These are phyloP conservation scores for Drymodes brunneopygia DNA, from an alignment of 2,113 vertebrate species.

Conservation along the genomic window DNA sequence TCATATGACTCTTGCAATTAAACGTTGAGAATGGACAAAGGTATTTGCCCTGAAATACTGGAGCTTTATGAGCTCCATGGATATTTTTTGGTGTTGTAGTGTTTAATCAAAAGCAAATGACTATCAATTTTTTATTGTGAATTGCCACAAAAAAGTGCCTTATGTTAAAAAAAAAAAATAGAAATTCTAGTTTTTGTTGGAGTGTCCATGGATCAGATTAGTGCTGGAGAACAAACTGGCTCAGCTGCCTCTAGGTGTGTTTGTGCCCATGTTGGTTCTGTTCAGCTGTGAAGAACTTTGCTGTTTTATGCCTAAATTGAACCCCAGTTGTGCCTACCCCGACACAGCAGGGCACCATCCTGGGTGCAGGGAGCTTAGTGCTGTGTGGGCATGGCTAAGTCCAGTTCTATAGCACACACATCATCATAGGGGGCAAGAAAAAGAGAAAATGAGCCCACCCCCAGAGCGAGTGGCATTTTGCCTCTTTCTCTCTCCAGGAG, in stretches of 20 bases:
- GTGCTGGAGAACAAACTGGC: not conserved
- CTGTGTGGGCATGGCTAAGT: accelerated
- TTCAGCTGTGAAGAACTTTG: not conserved
- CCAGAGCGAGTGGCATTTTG: accelerated
- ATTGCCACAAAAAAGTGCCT: not conserved
- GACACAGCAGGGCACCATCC: accelerated
- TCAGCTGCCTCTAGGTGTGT: not conserved
- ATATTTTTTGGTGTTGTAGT: not conserved
- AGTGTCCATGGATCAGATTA: not conserved
- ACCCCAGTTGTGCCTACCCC: accelerated
- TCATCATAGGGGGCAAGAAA: no score
- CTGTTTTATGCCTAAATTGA: not conserved
- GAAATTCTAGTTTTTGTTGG: not conserved
- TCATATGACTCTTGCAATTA: not conserved
- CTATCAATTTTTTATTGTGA: not conserved
- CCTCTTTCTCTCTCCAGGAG: accelerated
- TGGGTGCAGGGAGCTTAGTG: accelerated
- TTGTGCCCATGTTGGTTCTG: not conserved
- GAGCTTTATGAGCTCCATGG: accelerated
- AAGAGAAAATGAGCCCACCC: no score
- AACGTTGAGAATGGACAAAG: not conserved
- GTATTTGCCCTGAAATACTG: not conserved
- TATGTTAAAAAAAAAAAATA: not conserved
- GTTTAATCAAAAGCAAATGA: not conserved
- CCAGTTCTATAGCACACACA: accelerated